Conservation (phyloP, 2,797 vertebrate species). For the Artibeus jamaicensis region DNA sequence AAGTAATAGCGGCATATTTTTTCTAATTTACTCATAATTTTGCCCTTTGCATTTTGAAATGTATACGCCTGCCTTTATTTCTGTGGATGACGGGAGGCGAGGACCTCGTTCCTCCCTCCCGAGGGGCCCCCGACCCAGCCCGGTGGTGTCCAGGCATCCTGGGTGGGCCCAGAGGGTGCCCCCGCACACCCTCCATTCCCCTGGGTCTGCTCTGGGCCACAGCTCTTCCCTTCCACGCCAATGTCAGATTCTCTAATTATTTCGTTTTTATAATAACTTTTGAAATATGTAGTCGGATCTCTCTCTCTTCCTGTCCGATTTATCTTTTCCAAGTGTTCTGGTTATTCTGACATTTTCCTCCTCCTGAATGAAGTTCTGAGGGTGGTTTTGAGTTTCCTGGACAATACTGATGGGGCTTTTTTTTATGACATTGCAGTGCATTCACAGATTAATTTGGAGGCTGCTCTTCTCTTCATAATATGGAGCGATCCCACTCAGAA, state of each 20-base stretch:
- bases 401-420: constrained; percentile 34
- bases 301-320: not conserved
- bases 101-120: not conserved
- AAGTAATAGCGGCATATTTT: not conserved
- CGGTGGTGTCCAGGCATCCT: no score
- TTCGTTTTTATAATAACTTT: not conserved
- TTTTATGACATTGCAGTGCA: not conserved
- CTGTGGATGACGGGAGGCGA: not conserved
- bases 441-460: constrained; percentile 54
- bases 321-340: not conserved
- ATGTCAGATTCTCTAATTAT: not conserved
- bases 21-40: not conserved
- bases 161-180: no score
- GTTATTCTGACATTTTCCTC: not conserved
- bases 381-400: not conserved
- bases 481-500: constrained; percentile 34
- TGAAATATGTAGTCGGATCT: not conserved
- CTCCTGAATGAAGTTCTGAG: constrained; percentile 20
- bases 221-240: not conserved
- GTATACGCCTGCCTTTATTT: not conserved
- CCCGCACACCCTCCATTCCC: not conserved
- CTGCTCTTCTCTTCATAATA: constrained; percentile 29
- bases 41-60: not conserved
- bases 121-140: not conserved
- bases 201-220: not conserved